phyloP scores from a whole-genome alignment of 2,113 vertebrate genomes.

The Carettochelys insculpta region DNA sequence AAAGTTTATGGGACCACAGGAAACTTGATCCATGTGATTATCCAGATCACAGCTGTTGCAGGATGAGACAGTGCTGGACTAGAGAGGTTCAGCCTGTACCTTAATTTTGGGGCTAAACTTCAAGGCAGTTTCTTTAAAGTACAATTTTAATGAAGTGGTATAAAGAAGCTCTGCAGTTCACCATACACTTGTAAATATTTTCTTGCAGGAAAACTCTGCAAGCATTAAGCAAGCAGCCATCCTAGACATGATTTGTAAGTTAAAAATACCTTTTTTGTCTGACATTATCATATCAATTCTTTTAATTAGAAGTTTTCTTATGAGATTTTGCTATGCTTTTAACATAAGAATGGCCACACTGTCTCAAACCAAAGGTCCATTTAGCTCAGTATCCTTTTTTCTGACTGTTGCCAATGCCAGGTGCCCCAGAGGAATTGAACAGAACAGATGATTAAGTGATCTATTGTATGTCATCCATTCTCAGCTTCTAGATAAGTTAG shows the following conservation, averaged over 20 bases:
- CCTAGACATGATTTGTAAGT: slow-evolving; percentile 92
- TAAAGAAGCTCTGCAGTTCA: not conserved
- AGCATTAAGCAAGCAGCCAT: slow-evolving; percentile 79
- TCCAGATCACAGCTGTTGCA: too few species aligned
- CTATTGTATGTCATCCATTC: not conserved
- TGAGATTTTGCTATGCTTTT: not conserved
- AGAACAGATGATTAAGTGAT: not conserved
- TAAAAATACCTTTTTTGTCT: not conserved
- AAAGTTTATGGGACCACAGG: too few species aligned
- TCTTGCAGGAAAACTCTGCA: slow-evolving; percentile 79
- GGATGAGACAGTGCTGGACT: too few species aligned
- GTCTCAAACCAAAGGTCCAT: not conserved
- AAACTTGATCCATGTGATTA: too few species aligned
- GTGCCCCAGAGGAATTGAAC: not conserved
- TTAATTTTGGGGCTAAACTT: not conserved
- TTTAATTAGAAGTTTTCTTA: not conserved
- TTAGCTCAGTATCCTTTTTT: not conserved
- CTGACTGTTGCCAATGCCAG: not conserved
- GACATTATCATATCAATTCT: not conserved
- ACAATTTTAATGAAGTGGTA: not conserved
- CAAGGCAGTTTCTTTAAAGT: not conserved
- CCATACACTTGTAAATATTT: not conserved
- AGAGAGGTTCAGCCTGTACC: too few species aligned
- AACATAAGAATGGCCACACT: not conserved
- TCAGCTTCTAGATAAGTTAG: not conserved